Conservation (phyloP, 2,888 invertebrate genomes). For the Drosophila koepferae region DNA sequence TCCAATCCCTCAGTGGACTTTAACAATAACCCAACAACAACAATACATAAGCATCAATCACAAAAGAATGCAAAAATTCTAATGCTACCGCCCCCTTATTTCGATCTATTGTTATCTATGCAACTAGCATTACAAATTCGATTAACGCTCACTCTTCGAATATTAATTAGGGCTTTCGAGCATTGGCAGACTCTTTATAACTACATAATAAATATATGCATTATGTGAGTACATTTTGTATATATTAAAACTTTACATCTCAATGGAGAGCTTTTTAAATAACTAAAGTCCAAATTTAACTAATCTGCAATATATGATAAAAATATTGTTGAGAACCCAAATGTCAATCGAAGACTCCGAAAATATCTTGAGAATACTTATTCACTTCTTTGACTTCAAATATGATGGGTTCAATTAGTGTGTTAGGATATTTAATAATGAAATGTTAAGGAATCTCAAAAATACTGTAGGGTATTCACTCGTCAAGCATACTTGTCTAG, state of each 20-base stretch:
- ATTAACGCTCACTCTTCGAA: conserved; percentile 28
- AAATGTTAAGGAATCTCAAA: not conserved
- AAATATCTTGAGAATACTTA: too few relatives aligned
- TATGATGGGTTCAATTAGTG: too few relatives aligned
- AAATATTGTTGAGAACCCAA: too few relatives aligned
- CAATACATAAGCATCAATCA: conserved; percentile 9
- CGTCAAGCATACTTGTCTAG: not conserved
- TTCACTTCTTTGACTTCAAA: too few relatives aligned
- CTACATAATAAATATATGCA: not conserved
- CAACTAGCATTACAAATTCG: conserved; percentile 43
- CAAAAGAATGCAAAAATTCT: conserved; percentile 32
- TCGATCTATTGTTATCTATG: conserved; percentile 29
- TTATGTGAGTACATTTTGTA: not conserved
- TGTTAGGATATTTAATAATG: too few relatives aligned
- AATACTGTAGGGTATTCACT: not conserved
- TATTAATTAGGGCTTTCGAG: conserved; percentile 25
- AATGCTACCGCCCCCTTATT: conserved; percentile 19
- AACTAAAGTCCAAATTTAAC: not conserved
- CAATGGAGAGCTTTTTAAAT: too few relatives aligned
- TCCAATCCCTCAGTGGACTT: not conserved
- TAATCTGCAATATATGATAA: not conserved
- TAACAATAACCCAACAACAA: conserved; percentile 5
- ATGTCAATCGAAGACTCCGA: too few relatives aligned
- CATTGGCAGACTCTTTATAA: not conserved
- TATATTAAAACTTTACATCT: not conserved